Percentiles rank a stretch among this genome's conserved stretches.
These are phyloP conservation scores for Eubasilissa splendida DNA, from an alignment of 2,888 invertebrate genomes.

Conservation along the genomic window DNA sequence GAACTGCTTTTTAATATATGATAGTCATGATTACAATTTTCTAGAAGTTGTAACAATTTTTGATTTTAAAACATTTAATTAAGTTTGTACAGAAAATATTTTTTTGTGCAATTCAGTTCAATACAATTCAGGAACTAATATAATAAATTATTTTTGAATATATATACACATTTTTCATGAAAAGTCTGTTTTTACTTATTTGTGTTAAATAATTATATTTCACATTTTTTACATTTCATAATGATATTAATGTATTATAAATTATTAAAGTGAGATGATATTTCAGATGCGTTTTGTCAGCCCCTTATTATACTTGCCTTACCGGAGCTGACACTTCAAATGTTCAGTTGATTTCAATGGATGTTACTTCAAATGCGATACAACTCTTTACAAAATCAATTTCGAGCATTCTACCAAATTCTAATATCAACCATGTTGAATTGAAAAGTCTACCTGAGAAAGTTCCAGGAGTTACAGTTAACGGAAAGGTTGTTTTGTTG, in stretches of 20 bases:
- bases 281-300: slow-evolving; percentile 76
- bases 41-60: too few relatives aligned
- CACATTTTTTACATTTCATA: too few relatives aligned
- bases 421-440: slow-evolving; percentile 60
- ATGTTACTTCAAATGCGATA: slow-evolving; percentile 73
- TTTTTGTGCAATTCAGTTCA: too few relatives aligned
- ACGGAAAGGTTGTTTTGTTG: slow-evolving; percentile 66
- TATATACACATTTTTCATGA: too few relatives aligned
- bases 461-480: slow-evolving; percentile 66
- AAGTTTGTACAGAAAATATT: too few relatives aligned
- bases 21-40: too few relatives aligned
- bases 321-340: slow-evolving; percentile 69
- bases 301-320: slow-evolving; percentile 78
- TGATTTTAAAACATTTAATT: too few relatives aligned
- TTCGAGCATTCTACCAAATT: slow-evolving; percentile 61
- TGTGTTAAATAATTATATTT: too few relatives aligned
- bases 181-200: too few relatives aligned
- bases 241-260: neutral
- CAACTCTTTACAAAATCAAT: slow-evolving; percentile 70
- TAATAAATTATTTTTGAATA: too few relatives aligned
- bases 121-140: too few relatives aligned
- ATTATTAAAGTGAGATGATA: slow-evolving; percentile 8
- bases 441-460: slow-evolving; percentile 64
- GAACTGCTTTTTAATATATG: too few relatives aligned
- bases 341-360: slow-evolving; percentile 74